Conservation (phyloP, 2,888 invertebrate species). For the Dolomedes plantarius region DNA sequence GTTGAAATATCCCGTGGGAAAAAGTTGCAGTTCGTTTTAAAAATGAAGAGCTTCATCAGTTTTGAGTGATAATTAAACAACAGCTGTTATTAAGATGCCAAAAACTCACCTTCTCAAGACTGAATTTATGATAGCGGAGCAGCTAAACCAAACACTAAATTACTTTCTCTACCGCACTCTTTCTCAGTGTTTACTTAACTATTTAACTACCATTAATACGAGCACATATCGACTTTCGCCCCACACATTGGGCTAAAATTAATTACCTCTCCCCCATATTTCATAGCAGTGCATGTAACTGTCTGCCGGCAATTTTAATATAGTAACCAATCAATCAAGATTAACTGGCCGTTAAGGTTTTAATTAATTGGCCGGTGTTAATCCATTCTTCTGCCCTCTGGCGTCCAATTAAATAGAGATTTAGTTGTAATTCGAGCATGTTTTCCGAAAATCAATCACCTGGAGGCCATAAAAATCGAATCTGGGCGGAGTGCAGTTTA, state of each 20-base stretch:
- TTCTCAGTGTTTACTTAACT: not conserved
- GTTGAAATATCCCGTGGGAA: no score
- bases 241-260: not conserved
- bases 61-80: no score
- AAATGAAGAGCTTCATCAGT: no score
- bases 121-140: not conserved
- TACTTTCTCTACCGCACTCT: not conserved
- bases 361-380: slow-evolving; percentile 54
- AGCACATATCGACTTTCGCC: not conserved
- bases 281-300: not conserved
- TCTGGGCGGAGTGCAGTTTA: no score
- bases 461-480: no score
- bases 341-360: slow-evolving; percentile 52
- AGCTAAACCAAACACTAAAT: not conserved
- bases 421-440: slow-evolving; percentile 44
- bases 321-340: slow-evolving; percentile 51
- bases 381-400: slow-evolving; percentile 28
- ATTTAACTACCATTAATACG: not conserved
- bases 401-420: slow-evolving; percentile 62
- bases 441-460: slow-evolving; percentile 40
- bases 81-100: not conserved
- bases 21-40: no score
- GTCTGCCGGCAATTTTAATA: slow-evolving; percentile 42
- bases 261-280: slow-evolving; percentile 5
- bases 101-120: not conserved